phyloP scores from a whole-genome alignment of 2,113 vertebrate species.

The Alethe diademata region DNA sequence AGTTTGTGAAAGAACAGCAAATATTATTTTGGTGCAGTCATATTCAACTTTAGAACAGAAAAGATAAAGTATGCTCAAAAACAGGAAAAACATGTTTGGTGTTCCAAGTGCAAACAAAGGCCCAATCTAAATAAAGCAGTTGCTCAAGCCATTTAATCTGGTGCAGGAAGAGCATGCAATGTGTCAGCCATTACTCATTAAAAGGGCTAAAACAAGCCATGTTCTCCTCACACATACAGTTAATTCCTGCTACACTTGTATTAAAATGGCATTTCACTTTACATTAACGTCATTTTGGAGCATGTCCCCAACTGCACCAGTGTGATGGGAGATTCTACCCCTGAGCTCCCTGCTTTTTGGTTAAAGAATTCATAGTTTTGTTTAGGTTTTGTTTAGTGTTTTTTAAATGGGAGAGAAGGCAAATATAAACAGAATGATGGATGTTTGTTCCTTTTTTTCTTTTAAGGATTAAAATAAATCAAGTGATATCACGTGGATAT shows the following conservation, averaged over 20 bases:
- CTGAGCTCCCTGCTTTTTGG: background rate
- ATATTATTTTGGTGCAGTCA: background rate
- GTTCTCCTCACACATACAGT: background rate
- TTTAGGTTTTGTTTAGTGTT: background rate
- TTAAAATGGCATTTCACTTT: background rate
- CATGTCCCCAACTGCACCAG: background rate
- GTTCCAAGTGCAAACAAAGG: background rate
- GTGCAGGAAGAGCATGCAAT: background rate
- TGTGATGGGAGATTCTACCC: background rate
- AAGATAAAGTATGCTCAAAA: background rate
- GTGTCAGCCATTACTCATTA: background rate
- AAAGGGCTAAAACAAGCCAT: background rate
- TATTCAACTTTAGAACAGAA: background rate
- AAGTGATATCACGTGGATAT: background rate
- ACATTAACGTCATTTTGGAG: background rate
- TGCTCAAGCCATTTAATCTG: background rate
- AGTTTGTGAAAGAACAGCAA: conserved; percentile 28
- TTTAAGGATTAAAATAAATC: background rate
- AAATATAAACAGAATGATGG: background rate
- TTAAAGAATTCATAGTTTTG: background rate
- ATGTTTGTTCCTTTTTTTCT: background rate
- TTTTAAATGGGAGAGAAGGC: background rate
- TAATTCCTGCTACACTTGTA: background rate
- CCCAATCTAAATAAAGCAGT: background rate
- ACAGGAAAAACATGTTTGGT: background rate